These are phyloP conservation scores for Fundulus diaphanus DNA, from an alignment of 2,797 vertebrate species.

Conservation along the genomic window DNA sequence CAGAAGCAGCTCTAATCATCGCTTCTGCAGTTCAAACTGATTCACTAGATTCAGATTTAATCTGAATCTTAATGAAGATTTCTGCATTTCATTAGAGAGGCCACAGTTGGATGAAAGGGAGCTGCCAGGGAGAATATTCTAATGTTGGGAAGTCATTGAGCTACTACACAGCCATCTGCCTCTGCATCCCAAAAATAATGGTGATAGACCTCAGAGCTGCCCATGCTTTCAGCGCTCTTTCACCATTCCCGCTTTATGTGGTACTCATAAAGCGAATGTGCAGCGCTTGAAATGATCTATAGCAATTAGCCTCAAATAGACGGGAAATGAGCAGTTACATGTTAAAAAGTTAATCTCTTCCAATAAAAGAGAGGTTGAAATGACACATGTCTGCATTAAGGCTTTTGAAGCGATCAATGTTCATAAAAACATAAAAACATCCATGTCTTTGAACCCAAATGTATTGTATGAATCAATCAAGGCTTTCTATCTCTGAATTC, in stretches of 20 bases:
- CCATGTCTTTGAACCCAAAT: conserved; percentile 36
- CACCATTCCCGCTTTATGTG: conserved; percentile 1
- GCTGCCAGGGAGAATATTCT: conserved; percentile 28
- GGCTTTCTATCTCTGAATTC: not conserved
- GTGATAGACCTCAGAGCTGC: not conserved
- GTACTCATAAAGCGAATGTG: conserved; percentile 19
- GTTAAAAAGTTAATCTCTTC: conserved; percentile 7
- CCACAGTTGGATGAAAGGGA: conserved; percentile 25
- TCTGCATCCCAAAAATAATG: conserved; percentile 4
- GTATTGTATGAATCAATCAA: conserved; percentile 12
- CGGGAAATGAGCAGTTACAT: conserved; percentile 15
- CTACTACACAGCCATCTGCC: conserved; percentile 50
- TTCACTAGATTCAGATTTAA: conserved; percentile 24
- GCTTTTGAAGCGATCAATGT: conserved; percentile 19
- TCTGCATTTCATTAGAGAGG: conserved; percentile 26
- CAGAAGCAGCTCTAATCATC: conserved; percentile 35
- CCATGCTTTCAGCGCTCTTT: conserved; percentile 5
- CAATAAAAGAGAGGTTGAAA: conserved; percentile 20
- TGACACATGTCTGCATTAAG: conserved; percentile 26
- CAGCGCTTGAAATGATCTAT: conserved; percentile 19
- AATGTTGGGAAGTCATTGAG: conserved; percentile 41
- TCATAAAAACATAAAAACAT: conserved; percentile 35
- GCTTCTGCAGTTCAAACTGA: conserved; percentile 30
- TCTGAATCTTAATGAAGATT: no score
- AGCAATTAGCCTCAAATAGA: conserved; percentile 30